A percentile compares a stretch with the other conserved stretches of the same genome.
Conservation (phyloP, 1,140 invertebrate genomes). For the Drosophila ananassae region DNA sequence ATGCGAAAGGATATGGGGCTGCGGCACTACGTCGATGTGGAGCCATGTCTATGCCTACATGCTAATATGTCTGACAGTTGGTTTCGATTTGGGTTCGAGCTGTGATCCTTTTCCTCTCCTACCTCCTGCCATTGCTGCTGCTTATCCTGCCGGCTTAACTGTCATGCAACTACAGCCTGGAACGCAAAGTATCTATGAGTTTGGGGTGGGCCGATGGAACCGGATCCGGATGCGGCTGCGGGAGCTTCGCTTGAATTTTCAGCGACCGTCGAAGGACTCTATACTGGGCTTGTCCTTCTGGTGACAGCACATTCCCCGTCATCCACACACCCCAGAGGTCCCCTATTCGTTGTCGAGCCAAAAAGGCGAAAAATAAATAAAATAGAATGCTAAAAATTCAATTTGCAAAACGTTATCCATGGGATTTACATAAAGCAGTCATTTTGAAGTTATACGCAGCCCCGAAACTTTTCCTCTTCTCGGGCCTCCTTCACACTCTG, state of each 20-base stretch:
- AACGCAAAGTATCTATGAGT: slow-evolving; percentile 69
- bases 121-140: slow-evolving; percentile 18
- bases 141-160: slow-evolving; percentile 78
- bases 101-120: slow-evolving; percentile 2
- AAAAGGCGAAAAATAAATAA: slow-evolving; percentile 80
- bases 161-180: slow-evolving; percentile 72
- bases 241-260: slow-evolving; percentile 34
- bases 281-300: slow-evolving; percentile 50
- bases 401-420: slow-evolving; percentile 84
- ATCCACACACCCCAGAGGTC: background rate
- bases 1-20: slow-evolving; percentile 4
- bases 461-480: slow-evolving; percentile 42
- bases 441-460: slow-evolving; percentile 83
- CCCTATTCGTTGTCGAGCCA: slow-evolving; percentile 11
- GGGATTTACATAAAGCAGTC: slow-evolving; percentile 84
- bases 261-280: slow-evolving; percentile 52
- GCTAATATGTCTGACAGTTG: slow-evolving; percentile 80
- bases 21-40: slow-evolving; percentile 32
- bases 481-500: slow-evolving; percentile 29
- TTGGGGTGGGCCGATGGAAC: slow-evolving; percentile 37
- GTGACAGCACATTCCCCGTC: slow-evolving; percentile 52
- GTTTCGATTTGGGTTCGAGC: slow-evolving; percentile 58
- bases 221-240: slow-evolving; percentile 58
- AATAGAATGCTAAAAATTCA: slow-evolving; percentile 84
- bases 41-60: slow-evolving; percentile 71